A percentile compares a stretch with the other conserved stretches of the same genome.
These are phyloP conservation scores for Limanda limanda DNA, from an alignment of 2,113 vertebrate genomes.

Conservation along the genomic window DNA sequence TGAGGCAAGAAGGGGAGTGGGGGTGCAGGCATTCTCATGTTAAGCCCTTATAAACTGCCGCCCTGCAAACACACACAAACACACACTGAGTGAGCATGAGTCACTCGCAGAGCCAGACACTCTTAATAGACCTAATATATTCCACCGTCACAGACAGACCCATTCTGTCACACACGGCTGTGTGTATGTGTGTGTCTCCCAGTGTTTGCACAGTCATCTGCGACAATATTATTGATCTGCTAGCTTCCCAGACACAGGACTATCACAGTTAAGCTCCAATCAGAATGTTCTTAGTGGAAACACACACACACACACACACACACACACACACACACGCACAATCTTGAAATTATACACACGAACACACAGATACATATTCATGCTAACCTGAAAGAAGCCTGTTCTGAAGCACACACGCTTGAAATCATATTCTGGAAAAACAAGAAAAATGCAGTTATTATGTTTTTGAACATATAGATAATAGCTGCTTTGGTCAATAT, in stretches of 20 bases:
- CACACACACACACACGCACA: neutral
- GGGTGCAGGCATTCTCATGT: constrained; percentile 36
- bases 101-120: constrained; percentile 59
- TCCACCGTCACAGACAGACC: constrained; percentile 58
- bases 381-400: constrained; percentile 30
- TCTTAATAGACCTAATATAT: constrained; percentile 77
- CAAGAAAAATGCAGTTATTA: neutral
- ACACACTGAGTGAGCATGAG: constrained; percentile 51
- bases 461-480: too few species aligned
- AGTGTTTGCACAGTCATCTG: constrained; percentile 50
- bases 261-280: constrained; percentile 53
- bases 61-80: constrained; percentile 47
- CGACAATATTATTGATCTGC: constrained; percentile 60
- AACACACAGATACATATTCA: constrained; percentile 31
- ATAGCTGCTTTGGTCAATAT: too few species aligned
- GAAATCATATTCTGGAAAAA: too few species aligned
- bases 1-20: constrained; percentile 13
- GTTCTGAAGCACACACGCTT: neutral
- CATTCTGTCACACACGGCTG: constrained; percentile 30
- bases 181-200: constrained; percentile 20
- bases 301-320: constrained; percentile 5
- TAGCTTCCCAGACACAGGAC: constrained; percentile 46
- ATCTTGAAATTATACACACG: constrained; percentile 1
- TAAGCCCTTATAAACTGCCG: constrained; percentile 64
- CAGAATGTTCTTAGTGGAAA: constrained; percentile 22